phyloP scores from a whole-genome alignment of 2,113 vertebrate genomes.

The Paraplagusia blochii region DNA sequence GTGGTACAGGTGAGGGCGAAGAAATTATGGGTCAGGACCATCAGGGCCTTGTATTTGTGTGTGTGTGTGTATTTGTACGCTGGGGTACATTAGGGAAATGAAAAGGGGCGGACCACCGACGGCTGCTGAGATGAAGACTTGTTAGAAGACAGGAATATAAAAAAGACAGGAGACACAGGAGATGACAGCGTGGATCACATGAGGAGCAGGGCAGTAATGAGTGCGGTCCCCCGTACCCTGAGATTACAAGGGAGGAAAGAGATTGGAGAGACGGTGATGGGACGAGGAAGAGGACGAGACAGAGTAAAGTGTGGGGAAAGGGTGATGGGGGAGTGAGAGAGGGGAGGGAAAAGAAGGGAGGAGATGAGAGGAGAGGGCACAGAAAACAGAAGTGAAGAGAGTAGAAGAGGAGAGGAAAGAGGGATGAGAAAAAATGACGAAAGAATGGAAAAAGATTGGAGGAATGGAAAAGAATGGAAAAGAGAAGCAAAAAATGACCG shows the following conservation, averaged over 20 bases:
- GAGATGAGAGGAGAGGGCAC: not conserved
- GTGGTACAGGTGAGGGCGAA: conserved; percentile 61
- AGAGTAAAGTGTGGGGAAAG: conserved; percentile 20
- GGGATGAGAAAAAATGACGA: not conserved
- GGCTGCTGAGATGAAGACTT: conserved; percentile 62
- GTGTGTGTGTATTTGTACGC: conserved; percentile 14
- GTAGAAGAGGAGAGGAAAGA: conserved; percentile 5
- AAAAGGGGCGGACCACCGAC: conserved; percentile 62
- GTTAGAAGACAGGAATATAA: conserved; percentile 72
- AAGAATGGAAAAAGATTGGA: not conserved
- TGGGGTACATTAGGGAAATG: conserved; percentile 71
- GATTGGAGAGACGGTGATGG: conserved; percentile 41
- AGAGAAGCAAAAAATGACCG: not conserved
- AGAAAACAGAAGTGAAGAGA: not conserved
- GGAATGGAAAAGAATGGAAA: conserved; percentile 1
- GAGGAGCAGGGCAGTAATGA: conserved; percentile 66
- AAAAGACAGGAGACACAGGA: conserved; percentile 55
- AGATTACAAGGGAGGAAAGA: conserved; percentile 64
- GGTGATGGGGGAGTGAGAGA: conserved; percentile 13
- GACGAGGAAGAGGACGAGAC: conserved; percentile 9
- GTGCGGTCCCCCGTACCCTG: conserved; percentile 55
- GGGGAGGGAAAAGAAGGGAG: conserved; percentile 30
- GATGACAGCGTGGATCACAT: conserved; percentile 66
- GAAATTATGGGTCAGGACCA: conserved; percentile 62
- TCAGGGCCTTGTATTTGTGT: conserved; percentile 17